Conservation (phyloP, 2,888 invertebrate genomes). For the Cataglyphis cursor region DNA sequence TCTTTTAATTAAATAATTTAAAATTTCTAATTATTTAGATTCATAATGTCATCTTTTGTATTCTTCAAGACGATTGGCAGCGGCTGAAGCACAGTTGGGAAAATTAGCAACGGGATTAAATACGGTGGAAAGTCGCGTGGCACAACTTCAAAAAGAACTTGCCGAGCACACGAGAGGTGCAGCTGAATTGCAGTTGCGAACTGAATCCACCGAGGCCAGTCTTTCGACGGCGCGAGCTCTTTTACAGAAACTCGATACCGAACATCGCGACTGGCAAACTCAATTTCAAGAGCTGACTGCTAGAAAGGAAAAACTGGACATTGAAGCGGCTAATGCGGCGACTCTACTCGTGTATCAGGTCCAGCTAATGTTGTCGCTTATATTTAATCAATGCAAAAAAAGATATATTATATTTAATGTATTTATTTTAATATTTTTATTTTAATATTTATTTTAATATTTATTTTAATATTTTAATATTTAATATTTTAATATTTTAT, state of each 20-base stretch:
- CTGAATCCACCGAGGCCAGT: slow-evolving; percentile 91
- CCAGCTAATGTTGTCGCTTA: background rate
- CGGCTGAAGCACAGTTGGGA: slow-evolving; percentile 94
- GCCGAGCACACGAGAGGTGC: slow-evolving; percentile 97
- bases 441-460: background rate
- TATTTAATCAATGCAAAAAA: background rate
- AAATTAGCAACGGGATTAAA: slow-evolving; percentile 92
- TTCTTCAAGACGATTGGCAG: slow-evolving; percentile 79
- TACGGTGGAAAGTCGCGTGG: slow-evolving; percentile 94
- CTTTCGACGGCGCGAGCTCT: slow-evolving; percentile 93
- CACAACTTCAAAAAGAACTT: slow-evolving; percentile 92
- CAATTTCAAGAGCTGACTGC: slow-evolving; percentile 80
- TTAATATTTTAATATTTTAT: background rate
- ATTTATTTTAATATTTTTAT: background rate
- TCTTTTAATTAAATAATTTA: background rate
- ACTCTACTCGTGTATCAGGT: slow-evolving; percentile 83
- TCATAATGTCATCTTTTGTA: background rate
- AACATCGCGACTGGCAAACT: slow-evolving; percentile 95
- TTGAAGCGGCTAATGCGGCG: slow-evolving; percentile 83
- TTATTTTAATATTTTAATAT: background rate
- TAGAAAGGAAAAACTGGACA: slow-evolving; percentile 78
- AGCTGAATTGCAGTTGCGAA: slow-evolving; percentile 90
- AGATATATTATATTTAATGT: background rate
- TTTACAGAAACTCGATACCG: slow-evolving; percentile 95
- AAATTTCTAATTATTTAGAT: background rate